Base-by-base conservation (phyloP, 2,113 vertebrate species). In the Ceyx cyanopectus region DNA sequence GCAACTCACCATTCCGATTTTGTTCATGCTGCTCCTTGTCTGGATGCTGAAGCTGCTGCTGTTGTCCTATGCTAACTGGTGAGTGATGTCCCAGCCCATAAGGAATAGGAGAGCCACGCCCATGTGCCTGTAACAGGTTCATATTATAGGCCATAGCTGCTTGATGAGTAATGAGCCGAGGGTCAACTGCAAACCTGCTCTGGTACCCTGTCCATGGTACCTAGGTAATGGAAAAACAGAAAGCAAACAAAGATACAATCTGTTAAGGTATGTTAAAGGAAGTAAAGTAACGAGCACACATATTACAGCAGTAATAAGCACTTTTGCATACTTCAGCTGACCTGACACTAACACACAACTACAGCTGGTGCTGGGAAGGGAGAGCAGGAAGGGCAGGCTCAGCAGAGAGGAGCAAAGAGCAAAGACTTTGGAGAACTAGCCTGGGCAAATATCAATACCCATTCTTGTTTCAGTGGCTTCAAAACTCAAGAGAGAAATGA, bases 101-200 rank as follows among this genome's bases (percentile, higher is more conserved):
- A 10, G 99, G 98, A 72, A 99, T 98, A 30, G 99, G 99, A 9
- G 99, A 99, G 29, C 99, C 98, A 67, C 99, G 98, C 86, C 98
- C 99, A 37, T 99, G 99, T 12, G 99, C 97, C 92, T 99, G 99
- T 78, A 99, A 96, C 81, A 99, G 97, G 97, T 99, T 99, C 96
- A 99, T 98, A 92, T 99, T 99, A 97, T 99, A 99, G 67, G 99
- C 99, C 99, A 99, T 98, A n/a, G 99, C 98, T 92, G 99, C 99
- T 87, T 98, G 99, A 79, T 99, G 99, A 85, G 98, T 99, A 97
- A 99, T 99, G 97, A 99, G 97, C 66, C 99, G 99, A 91, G 99
- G 99, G 93, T 99, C 99, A 94, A 99, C 98, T 74, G 99, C 98
- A 96, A 99, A 99, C 95, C 99, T 99, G 97, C 98, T 98, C 98